Base-by-base conservation (phyloP, 92 coral and sea anemone species). In the Desmophyllum pertusum region DNA sequence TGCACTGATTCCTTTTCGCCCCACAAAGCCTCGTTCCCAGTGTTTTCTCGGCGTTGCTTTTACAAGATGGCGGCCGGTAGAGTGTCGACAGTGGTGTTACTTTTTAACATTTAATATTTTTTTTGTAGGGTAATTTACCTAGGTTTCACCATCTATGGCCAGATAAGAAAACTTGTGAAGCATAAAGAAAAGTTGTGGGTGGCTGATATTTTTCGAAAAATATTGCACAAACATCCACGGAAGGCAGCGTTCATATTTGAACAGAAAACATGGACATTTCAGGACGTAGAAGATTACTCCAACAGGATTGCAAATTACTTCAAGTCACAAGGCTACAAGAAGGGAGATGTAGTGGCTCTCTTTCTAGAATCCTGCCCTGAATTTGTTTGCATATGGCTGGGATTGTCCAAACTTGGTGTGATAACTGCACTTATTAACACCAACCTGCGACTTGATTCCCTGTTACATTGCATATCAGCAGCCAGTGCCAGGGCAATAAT, bases 181-280 rank as follows among this genome's bases (percentile, higher is more conserved):
- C 86, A 85, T 51, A 89, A 86, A 29, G 69, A 67, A 30, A 92
- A 88, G 21, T 77, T 96, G 23, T 90, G 89, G 21, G 80, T 96
- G 19, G 81, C 92, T 15, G 98, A 90, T 69, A 45, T 89, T 36
- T 92, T 96, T 67, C 70, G 78, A 52, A 79, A n/a, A 41, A 92
- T 91, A 23, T 89, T 87, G 50, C 53, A 82, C 59, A 96, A 81
- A 59, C 89, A 92, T 71, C 93, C 94, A 31, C 79, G 88, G 79
- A 96, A 96, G 83, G 75, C 89, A 81, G 98, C 98, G 13, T 94
- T 96, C 85, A 76, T 94, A 63, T 96, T 94, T 84, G 98, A 96
- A 83, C 90, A 89, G 74, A 88, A 73, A 57, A 85, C 89, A 51
- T 96, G 98, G 98, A 92, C 96, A 53, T 94, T 96, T 73, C 87